Conservation (phyloP, 2,888 invertebrate genomes). For the Agrilus mali region DNA sequence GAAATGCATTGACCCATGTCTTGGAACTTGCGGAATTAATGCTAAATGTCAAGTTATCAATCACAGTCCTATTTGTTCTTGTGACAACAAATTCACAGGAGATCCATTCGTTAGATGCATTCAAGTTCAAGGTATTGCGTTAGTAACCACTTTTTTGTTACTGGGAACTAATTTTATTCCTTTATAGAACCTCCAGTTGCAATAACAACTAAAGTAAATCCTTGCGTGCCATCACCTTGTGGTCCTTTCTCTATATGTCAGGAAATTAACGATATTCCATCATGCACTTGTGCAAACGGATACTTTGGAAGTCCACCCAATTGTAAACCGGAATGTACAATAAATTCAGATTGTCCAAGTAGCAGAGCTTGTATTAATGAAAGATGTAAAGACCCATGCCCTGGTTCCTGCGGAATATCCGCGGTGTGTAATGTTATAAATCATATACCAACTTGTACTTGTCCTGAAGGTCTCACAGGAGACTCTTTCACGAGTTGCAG, state of each 20-base stretch:
- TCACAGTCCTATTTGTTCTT: slow-evolving; percentile 60
- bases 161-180: slow-evolving; percentile 5
- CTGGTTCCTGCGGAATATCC: slow-evolving; percentile 49
- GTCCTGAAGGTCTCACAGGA: slow-evolving; percentile 46
- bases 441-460: slow-evolving; percentile 58
- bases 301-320: slow-evolving; percentile 52
- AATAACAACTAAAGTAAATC: slow-evolving; percentile 33
- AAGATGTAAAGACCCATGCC: slow-evolving; percentile 47
- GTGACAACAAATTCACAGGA: slow-evolving; percentile 45
- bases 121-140: slow-evolving; percentile 16
- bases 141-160: not conserved
- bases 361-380: slow-evolving; percentile 43
- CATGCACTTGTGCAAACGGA: slow-evolving; percentile 45
- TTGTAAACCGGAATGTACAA: slow-evolving; percentile 53
- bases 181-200: slow-evolving; percentile 16
- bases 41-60: slow-evolving; percentile 60
- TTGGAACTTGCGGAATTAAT: slow-evolving; percentile 60
- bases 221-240: slow-evolving; percentile 65
- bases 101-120: slow-evolving; percentile 53
- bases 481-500: slow-evolving; percentile 49
- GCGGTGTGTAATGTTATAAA: slow-evolving; percentile 53
- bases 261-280: slow-evolving; percentile 42
- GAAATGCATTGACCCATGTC: slow-evolving; percentile 61
- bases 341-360: slow-evolving; percentile 47
- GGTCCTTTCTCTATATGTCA: slow-evolving; percentile 68